Base-by-base conservation (phyloP, 2,888 invertebrate genomes). In the Uropetala carovei region DNA sequence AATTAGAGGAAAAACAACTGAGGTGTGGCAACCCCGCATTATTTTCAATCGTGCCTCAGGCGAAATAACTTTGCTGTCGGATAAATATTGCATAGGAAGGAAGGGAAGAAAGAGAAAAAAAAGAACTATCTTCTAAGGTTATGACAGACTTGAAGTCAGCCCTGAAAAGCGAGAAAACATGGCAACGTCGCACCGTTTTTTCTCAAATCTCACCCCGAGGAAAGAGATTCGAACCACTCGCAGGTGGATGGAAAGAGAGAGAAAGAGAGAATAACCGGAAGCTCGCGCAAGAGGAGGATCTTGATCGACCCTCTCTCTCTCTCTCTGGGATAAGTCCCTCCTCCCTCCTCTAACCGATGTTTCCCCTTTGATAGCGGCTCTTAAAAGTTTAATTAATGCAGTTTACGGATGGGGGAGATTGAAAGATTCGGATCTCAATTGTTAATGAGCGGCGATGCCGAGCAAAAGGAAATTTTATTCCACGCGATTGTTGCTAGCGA, bases 231-330 rank as follows among this genome's bases (percentile, higher is more conserved):
- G 75, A 10, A 75, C 75, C 22, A 18, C 27, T 27, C 4, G 27
- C 75, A 75, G 75, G 75, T 75, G 75, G 75, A 75, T 27, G 22
- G 27, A 27, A 27, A 60, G 75, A 22, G 43, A 75, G 27, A 27
- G 27, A 27, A 13, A 60, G 75, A 75, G 75, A 75, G 75, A 75
- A 75, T 75, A 75, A 75, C 75, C 75, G 75, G 75, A 75, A 75
- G 75, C 27, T 22, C 22, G 68, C 0, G 16, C 43, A 22, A 68
- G 68, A 0, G 64, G 64, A n/a, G 18, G 75, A 75, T 75, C 75
- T 75, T 75, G 75, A 75, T 75, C 75, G 75, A 75, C 75, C 68
- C 68, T 22, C 43, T 43, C 18, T 68, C 22, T 22, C 75, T 18
- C 68, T 22, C 43, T 43, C 18, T 68, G 68, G 68, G 68, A 68